Base-by-base conservation (phyloP, 2,797 vertebrate genomes). In the Novumbra hubbsi region DNA sequence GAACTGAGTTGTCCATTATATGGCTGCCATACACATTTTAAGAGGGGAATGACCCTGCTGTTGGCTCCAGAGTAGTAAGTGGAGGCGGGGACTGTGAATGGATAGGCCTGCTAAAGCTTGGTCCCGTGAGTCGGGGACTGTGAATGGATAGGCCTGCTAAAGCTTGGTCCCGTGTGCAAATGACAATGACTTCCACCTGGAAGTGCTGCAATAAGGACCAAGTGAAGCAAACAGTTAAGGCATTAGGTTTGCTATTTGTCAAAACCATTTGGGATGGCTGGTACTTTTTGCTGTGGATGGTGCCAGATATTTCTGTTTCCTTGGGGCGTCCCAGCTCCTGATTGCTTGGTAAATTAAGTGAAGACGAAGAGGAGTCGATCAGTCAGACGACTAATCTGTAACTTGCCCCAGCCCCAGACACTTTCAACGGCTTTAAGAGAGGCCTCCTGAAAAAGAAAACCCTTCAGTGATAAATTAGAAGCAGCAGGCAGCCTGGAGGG, bases 401-500 rank as follows among this genome's bases (percentile, higher is more conserved):
- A 60, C 55, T 12, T 21, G n/a, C 21, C 55, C 55, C 55, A 24
- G 9, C 55, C 24, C 55, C 55, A 57, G 24, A n/a, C 21, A 16
- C 17, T 16, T 21, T 60, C 55, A 60, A 60, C 12, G 2, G 21
- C 21, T 24, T 60, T 2, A 57, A 57, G 55, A 57, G 55, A 24
- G 55, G 21, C 55, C n/a, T 2, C 19, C 21, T 60, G 52, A 24
- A 21, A 60, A 60, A 0, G n/a, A n/a, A 57, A 57, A 57, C 1
- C 27, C 63, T 65, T 32, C 24, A 24, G 55, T 24, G 55, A 14
- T 60, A 24, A 60, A 60, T 60, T 60, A 14, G 55, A 60, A 60
- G 24, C 78, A 71, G 74, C 67, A 64, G 76, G 74, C 65, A 64
- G 50, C 60, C 76, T 75, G 70, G 34, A 70, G 50, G 70, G 75